Conservation (phyloP, 1,140 invertebrate species). For the Tetramorium parvispinum region DNA sequence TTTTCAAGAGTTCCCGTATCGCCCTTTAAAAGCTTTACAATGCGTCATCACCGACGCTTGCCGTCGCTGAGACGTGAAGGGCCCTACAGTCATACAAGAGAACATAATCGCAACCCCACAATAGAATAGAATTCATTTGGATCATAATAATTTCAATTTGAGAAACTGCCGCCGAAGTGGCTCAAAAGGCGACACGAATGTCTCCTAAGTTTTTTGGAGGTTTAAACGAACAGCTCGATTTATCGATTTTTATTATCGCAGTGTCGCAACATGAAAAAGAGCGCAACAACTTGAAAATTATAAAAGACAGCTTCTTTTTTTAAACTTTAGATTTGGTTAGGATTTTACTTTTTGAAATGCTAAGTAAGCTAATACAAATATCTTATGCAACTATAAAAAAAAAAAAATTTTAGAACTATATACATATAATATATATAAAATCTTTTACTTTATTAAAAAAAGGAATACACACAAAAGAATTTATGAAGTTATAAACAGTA, state of each 20-base stretch:
- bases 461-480: not conserved
- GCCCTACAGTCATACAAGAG: conserved; percentile 81
- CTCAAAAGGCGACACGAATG: conserved; percentile 70
- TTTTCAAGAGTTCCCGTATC: conserved; percentile 72
- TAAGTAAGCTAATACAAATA: not conserved
- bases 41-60: conserved; percentile 81
- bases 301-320: not conserved
- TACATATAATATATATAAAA: not conserved
- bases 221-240: conserved; percentile 4
- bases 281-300: not conserved
- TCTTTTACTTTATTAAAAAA: conserved; percentile 4
- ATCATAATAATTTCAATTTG: conserved; percentile 83
- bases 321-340: not conserved
- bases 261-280: not conserved
- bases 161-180: conserved; percentile 71
- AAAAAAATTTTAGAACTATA: not conserved
- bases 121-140: conserved; percentile 82
- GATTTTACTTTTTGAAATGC: not conserved
- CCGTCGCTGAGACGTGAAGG: conserved; percentile 76
- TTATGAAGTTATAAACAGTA: not conserved
- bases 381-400: not conserved
- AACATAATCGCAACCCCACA: conserved; percentile 82
- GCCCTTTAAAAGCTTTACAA: conserved; percentile 81
- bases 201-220: conserved; percentile 52
- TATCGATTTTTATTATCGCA: conserved; percentile 27